Evolutionary conservation across 2,113 vertebrate genomes (phyloP).

Genomic region (Pampusana beccarii): DNA sequence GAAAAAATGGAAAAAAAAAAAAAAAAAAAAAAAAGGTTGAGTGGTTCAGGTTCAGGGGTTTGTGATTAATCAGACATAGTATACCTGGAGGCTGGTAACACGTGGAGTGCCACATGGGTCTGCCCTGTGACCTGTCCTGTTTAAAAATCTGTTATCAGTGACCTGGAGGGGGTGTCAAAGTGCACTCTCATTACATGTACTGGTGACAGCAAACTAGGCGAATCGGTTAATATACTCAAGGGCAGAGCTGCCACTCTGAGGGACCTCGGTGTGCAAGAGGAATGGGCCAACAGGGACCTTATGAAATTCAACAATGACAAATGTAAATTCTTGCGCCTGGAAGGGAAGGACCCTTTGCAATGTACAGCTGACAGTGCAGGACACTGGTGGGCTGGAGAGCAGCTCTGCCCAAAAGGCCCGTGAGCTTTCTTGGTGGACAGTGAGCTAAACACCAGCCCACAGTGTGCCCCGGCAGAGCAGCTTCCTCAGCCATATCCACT

Average conservation of each 20-base stretch:
- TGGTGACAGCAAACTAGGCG: background rate
- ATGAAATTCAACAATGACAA: background rate
- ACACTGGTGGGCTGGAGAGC: background rate
- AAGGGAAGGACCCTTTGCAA: background rate
- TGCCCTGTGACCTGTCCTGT: background rate
- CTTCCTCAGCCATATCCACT: background rate
- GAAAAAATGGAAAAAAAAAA: background rate
- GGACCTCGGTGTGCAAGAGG: background rate
- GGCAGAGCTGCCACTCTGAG: background rate
- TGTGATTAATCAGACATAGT: background rate
- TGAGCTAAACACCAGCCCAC: background rate
- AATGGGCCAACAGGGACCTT: background rate
- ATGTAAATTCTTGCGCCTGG: background rate
- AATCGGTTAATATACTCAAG: background rate
- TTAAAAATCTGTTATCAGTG: background rate
- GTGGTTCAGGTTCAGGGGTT: background rate
- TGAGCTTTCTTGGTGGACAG: background rate
- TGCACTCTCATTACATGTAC: background rate
- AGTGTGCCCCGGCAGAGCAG: rapidly evolving
- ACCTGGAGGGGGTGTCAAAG: background rate
- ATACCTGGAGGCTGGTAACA: background rate
- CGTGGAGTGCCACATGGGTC: background rate
- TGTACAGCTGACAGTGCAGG: rapidly evolving
- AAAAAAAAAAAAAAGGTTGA: background rate
- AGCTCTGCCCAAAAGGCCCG: rapidly evolving